Conservation (phyloP, 2,113 vertebrate genomes). For the Accipiter virgatus region DNA sequence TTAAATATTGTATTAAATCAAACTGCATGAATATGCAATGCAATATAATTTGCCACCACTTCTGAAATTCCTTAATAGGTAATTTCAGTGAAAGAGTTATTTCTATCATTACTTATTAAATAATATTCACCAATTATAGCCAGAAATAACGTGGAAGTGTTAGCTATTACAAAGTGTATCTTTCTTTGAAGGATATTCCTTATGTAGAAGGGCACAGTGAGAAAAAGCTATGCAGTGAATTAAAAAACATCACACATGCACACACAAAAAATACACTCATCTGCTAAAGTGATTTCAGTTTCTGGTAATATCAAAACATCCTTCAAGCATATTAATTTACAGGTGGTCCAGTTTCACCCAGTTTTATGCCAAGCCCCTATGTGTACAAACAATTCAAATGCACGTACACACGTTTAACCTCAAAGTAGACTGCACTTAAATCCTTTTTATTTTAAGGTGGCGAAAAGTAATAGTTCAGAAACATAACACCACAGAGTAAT, state of each 20-base stretch:
- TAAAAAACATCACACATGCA: background rate
- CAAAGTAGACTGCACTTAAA: background rate
- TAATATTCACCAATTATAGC: constrained; percentile 51
- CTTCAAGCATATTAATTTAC: background rate
- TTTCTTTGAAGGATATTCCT: constrained; percentile 31
- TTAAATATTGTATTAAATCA: constrained; percentile 49
- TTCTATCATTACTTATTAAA: constrained; percentile 63
- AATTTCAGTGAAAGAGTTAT: constrained; percentile 48
- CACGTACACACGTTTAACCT: background rate
- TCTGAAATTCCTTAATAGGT: constrained; percentile 50
- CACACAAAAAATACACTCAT: background rate
- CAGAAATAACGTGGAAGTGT: constrained; percentile 2
- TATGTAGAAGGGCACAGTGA: background rate
- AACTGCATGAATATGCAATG: constrained; percentile 45
- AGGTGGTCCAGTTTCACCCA: background rate
- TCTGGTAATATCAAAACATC: background rate
- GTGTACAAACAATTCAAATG: background rate
- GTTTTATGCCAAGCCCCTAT: background rate
- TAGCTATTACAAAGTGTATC: background rate
- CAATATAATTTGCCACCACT: constrained; percentile 32
- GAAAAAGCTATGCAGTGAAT: background rate
- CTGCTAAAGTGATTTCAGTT: background rate
- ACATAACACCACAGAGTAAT: background rate
- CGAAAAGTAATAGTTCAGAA: background rate
- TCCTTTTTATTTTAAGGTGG: background rate